Evolutionary conservation across 2,113 vertebrate species (phyloP).

Genomic region (Lasiurus cinereus): DNA sequence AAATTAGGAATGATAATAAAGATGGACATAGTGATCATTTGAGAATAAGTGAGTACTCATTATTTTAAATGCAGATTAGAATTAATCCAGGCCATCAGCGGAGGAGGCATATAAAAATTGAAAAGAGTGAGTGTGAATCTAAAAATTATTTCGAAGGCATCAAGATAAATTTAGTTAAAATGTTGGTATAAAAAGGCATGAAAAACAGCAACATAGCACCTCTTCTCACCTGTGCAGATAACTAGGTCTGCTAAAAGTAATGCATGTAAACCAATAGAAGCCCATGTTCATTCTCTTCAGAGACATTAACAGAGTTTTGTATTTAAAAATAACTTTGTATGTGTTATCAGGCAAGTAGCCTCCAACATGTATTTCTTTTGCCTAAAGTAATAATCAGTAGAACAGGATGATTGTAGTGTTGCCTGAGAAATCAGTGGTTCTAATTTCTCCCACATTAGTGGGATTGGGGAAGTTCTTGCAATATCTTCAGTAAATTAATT

Average conservation of each 20-base stretch:
- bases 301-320: neutral
- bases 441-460: too few species aligned
- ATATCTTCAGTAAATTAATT: too few species aligned
- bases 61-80: conserved; percentile 57
- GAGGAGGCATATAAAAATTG: neutral
- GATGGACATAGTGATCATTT: conserved; percentile 54
- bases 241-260: neutral
- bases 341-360: neutral
- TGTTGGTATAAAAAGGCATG: neutral
- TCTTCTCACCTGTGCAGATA: neutral
- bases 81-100: conserved; percentile 49
- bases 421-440: too few species aligned
- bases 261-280: neutral
- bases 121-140: neutral
- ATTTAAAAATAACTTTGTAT: neutral
- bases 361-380: neutral
- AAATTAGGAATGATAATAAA: conserved; percentile 62
- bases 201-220: neutral
- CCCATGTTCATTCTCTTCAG: neutral
- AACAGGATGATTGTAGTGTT: neutral
- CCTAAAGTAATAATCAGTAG: neutral
- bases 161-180: conserved; percentile 62
- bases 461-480: too few species aligned
- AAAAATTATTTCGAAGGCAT: conserved; percentile 54
- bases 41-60: conserved; percentile 56